A percentile compares a stretch with the other conserved stretches of the same genome.
These are phyloP conservation scores for Eriosoma lanigerum DNA, from an alignment of 1,140 invertebrate species.

Conservation along the genomic window DNA sequence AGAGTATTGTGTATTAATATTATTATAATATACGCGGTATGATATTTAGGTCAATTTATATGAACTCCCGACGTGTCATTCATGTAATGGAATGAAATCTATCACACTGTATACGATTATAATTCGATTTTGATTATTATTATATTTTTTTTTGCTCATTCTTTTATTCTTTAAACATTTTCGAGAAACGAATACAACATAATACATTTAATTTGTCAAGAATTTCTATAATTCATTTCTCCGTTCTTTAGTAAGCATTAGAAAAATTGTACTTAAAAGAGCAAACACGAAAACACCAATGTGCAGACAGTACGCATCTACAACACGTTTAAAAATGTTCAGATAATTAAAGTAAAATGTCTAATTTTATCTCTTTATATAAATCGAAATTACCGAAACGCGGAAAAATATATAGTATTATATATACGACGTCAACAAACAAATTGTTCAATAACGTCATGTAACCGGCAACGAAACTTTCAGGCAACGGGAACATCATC, in stretches of 20 bases:
- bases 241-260: neutral
- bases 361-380: no score
- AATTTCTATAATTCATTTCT: neutral
- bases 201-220: neutral
- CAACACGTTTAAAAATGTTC: no score
- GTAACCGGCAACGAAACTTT: neutral
- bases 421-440: neutral
- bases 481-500: neutral
- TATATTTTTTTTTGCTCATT: neutral
- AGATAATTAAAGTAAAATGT: no score
- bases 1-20: neutral
- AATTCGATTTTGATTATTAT: no score
- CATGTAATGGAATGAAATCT: neutral
- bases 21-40: no score
- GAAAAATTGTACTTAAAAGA: neutral
- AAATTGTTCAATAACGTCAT: conserved; percentile 30
- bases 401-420: neutral
- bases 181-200: conserved; percentile 12
- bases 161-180: conserved; percentile 1
- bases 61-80: neutral
- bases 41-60: neutral
- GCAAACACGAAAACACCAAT: neutral
- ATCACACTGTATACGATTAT: neutral
- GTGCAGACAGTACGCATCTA: neutral
- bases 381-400: neutral